phyloP scores from a whole-genome alignment of 2,113 vertebrate species.

The Semnornis frantzii region DNA sequence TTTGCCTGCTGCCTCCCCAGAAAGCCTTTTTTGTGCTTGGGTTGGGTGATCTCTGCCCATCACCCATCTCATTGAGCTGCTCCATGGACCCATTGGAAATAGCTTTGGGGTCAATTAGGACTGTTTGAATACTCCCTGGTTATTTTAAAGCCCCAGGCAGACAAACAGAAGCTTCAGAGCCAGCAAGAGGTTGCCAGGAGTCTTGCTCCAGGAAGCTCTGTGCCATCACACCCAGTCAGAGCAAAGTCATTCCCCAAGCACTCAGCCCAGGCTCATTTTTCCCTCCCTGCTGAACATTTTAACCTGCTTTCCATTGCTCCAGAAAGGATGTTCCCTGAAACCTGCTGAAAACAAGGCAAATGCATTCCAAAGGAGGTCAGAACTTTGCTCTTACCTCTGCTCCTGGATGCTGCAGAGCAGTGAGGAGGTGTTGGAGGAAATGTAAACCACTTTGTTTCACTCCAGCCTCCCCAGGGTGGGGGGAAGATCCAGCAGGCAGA shows the following conservation, averaged over 20 bases:
- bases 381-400: not conserved
- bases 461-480: not conserved
- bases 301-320: not conserved
- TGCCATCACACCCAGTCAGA: not conserved
- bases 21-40: not conserved
- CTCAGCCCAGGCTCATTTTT: not conserved
- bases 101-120: not conserved
- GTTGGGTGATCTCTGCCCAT: not conserved
- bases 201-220: not conserved
- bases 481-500: not conserved
- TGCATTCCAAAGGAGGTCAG: not conserved
- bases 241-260: not conserved
- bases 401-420: rapidly evolving
- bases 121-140: not conserved
- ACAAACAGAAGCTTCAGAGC: not conserved
- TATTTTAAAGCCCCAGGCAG: not conserved
- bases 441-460: rapidly evolving
- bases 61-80: not conserved
- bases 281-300: not conserved
- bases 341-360: not conserved
- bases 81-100: not conserved
- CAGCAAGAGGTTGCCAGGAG: not conserved
- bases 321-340: not conserved
- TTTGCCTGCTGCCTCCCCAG: not conserved
- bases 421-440: not conserved